Evolutionary conservation across 2,888 invertebrate species (phyloP), one percentile per base, ranked within the genome.

Genomic region (Ophion ellenae): DNA sequence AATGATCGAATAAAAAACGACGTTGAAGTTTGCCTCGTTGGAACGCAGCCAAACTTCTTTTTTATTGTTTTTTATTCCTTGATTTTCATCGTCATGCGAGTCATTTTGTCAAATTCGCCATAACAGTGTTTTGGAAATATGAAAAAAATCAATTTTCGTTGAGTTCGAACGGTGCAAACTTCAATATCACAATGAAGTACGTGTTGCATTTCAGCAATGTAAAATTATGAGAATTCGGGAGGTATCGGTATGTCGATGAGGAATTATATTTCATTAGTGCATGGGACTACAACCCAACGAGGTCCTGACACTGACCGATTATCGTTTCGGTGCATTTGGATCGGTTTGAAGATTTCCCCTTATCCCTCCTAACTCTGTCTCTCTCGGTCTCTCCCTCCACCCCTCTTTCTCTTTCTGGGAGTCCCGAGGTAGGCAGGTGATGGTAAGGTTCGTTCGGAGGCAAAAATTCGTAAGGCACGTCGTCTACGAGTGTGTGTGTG

Each of bases 371-470:
- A 28, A 53, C 6, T 28, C 36, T 53, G 57, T 57, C 20, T 69
- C 14, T 24, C 47, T 14, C 24, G 24, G 20, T 28, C 17, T 57
- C 32, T 47, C 53, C 32, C 24, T 73, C 74, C 1, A 6, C 45
- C 61, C 10, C 40, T 14, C 61, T 76, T 7, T 64, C 47, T 64
- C 75, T 66, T 59, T 63, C 71, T 32, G 64, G 83, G 76, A 79
- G 67, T 71, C 47, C 79, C 57, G 71, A 83, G 66, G 76, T 83
- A 83, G 83, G 86, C 86, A 86, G 86, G 86, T 86, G 86, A 83
- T 81, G 81, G 82, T 70, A 71, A 79, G 74, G 78, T 79, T 85
- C 78, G 78, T 82, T 70, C 85, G 66, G 47, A 74, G 74, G 80
- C 81, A 71, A 83, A 84, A 77, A 86, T 86, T 83, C 86, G 80